Conservation (phyloP, 2,797 vertebrate genomes). For the Cryptoprocta ferox region DNA sequence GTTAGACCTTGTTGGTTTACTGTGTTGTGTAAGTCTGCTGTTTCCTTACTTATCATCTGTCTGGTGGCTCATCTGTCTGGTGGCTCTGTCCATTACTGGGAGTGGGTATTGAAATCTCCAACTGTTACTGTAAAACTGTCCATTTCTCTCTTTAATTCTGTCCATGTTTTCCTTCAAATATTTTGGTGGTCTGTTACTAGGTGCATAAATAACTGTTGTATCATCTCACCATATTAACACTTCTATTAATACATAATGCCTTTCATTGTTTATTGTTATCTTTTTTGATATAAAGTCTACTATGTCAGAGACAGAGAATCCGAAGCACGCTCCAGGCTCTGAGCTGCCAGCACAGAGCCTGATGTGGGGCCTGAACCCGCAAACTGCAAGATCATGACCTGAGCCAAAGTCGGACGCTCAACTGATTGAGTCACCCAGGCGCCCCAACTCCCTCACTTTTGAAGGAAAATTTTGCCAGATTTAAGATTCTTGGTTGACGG, state of each 20-base stretch:
- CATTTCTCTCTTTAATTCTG: neutral
- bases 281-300: neutral
- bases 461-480: neutral
- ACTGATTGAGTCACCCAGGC: too few species aligned
- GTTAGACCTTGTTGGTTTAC: neutral
- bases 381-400: too few species aligned
- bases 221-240: neutral
- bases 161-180: neutral
- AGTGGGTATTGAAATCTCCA: neutral
- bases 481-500: neutral
- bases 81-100: neutral
- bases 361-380: too few species aligned
- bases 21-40: neutral
- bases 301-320: neutral
- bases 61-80: neutral
- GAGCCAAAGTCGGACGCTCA: too few species aligned
- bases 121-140: neutral
- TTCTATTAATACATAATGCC: neutral
- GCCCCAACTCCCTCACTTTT: neutral
- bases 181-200: neutral
- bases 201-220: neutral
- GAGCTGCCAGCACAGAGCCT: too few species aligned
- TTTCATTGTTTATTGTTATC: neutral
- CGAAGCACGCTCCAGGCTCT: too few species aligned
- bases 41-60: neutral